Conservation (phyloP, 2,888 invertebrate genomes). For the Monoplex corrugatus region DNA sequence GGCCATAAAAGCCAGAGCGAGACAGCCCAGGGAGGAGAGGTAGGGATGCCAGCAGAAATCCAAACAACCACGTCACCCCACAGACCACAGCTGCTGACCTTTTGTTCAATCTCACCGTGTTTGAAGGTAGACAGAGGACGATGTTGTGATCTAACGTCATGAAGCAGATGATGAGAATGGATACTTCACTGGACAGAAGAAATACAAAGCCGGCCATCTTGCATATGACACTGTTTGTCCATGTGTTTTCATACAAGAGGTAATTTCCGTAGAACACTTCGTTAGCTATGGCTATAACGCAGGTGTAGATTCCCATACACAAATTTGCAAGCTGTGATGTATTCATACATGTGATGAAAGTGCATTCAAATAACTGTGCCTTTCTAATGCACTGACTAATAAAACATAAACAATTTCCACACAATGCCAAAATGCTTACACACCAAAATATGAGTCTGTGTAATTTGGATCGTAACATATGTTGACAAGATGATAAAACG, state of each 20-base stretch:
- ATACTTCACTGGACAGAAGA: not conserved
- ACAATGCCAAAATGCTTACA: not conserved
- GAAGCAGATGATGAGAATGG: not conserved
- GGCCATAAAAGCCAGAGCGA: not conserved
- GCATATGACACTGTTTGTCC: not conserved
- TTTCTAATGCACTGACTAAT: not conserved
- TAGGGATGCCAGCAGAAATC: not conserved
- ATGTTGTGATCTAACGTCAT: not conserved
- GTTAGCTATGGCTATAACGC: not conserved
- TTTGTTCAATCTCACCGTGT: not conserved
- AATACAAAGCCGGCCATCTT: conserved; percentile 10
- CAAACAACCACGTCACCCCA: not conserved
- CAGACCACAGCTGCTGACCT: not conserved
- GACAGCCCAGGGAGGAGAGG: not conserved
- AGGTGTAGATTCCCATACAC: not conserved
- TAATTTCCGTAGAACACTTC: not conserved
- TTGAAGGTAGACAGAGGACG: not conserved
- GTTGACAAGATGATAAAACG: not conserved
- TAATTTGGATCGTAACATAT: not conserved
- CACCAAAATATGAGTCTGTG: not conserved
- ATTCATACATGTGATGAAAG: not conserved
- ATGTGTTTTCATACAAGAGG: not conserved
- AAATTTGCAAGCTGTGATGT: not conserved
- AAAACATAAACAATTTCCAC: not conserved
- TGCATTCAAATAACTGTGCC: not conserved